These are phyloP conservation scores for Standfussiana lucernea DNA, from an alignment of 2,888 invertebrate species.

Conservation along the genomic window DNA sequence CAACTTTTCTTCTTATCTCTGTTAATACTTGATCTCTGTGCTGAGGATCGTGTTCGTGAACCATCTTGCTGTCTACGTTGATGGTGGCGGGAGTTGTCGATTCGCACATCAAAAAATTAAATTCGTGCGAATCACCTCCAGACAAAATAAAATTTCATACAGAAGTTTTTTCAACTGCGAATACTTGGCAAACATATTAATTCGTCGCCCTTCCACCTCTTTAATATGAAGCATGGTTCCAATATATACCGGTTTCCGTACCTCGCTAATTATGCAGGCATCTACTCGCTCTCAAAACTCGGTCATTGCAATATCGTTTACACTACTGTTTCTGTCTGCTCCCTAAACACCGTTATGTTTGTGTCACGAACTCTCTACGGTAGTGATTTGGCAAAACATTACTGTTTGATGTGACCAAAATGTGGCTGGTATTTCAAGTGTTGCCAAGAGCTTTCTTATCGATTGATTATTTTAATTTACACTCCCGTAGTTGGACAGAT, in stretches of 20 bases:
- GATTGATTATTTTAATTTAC: neutral
- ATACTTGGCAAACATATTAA: neutral
- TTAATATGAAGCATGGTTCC: constrained; percentile 6
- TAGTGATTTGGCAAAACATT: constrained; percentile 39
- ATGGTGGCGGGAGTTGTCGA: no score
- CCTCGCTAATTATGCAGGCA: constrained; percentile 62
- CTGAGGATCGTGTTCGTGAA: no score
- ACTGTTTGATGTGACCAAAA: constrained; percentile 4
- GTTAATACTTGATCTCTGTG: no score
- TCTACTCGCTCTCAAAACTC: constrained; percentile 57
- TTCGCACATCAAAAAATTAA: no score
- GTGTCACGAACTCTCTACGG: constrained; percentile 35
- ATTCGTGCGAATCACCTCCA: no score
- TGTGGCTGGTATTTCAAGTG: neutral
- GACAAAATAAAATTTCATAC: no score
- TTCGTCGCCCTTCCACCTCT: constrained; percentile 28
- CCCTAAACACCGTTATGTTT: constrained; percentile 51
- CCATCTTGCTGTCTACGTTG: neutral
- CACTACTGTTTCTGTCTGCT: constrained; percentile 49
- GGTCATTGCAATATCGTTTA: constrained; percentile 62
- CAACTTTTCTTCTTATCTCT: no score
- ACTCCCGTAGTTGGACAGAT: no score
- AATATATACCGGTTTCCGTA: constrained; percentile 58
- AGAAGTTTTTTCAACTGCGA: neutral
- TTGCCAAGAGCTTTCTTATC: neutral